Evolutionary conservation across 2,888 invertebrate species (phyloP).

Genomic region (Ctenicera cuprea): DNA sequence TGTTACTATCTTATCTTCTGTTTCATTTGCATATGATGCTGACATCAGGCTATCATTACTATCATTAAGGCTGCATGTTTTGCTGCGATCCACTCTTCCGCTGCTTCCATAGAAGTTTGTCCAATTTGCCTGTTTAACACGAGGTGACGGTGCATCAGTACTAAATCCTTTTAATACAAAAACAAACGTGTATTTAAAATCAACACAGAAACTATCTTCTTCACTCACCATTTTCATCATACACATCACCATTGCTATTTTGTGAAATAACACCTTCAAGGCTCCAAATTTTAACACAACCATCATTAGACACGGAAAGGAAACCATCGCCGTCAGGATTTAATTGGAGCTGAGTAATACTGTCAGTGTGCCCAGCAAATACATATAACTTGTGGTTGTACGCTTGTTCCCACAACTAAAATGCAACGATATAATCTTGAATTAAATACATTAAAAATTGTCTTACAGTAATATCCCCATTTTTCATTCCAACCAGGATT

Average conservation of each 20-base stretch:
- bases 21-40: conserved; percentile 61
- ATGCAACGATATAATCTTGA: conserved; percentile 54
- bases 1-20: conserved; percentile 55
- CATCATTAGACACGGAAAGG: conserved; percentile 77
- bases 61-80: conserved; percentile 51
- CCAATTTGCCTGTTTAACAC: conserved; percentile 66
- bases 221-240: conserved; percentile 60
- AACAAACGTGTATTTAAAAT: not conserved
- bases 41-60: conserved; percentile 58
- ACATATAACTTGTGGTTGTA: conserved; percentile 75
- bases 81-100: conserved; percentile 56
- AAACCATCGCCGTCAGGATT: conserved; percentile 75
- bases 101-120: conserved; percentile 65
- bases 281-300: conserved; percentile 77
- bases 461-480: conserved; percentile 73
- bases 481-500: conserved; percentile 72
- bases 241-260: conserved; percentile 53
- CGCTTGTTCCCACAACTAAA: conserved; percentile 77
- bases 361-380: conserved; percentile 71
- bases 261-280: conserved; percentile 66
- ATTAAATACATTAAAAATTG: conserved; percentile 20
- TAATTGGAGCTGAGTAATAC: conserved; percentile 75
- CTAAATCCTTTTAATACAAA: conserved; percentile 43
- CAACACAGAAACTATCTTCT: too few relatives aligned
- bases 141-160: conserved; percentile 64